These are phyloP conservation scores for Menidia menidia DNA, from an alignment of 2,797 vertebrate genomes.

Conservation along the genomic window DNA sequence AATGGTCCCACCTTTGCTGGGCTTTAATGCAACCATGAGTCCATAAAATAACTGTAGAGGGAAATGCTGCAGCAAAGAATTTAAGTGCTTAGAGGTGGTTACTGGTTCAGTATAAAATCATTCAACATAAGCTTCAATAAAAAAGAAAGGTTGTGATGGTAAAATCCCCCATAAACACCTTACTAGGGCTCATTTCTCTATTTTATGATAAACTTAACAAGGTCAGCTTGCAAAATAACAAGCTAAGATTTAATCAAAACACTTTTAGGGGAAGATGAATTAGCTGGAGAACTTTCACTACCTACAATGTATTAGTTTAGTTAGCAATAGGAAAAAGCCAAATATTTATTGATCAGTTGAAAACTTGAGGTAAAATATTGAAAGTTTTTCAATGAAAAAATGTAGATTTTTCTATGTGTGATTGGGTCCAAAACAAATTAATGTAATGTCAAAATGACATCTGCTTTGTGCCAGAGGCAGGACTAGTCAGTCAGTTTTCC, in stretches of 20 bases:
- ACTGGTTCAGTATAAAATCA: conserved; percentile 8
- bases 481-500: too few species aligned
- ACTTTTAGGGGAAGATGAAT: neutral
- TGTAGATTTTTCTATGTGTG: too few species aligned
- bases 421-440: too few species aligned
- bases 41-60: conserved; percentile 47
- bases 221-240: neutral
- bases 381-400: too few species aligned
- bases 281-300: neutral
- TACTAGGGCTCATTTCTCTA: neutral
- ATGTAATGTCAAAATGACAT: too few species aligned
- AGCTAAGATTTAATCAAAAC: neutral
- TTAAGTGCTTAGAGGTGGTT: conserved; percentile 30
- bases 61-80: conserved; percentile 21
- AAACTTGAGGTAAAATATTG: too few species aligned
- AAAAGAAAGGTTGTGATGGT: neutral
- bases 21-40: conserved; percentile 33
- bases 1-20: conserved; percentile 25
- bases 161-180: conserved; percentile 19
- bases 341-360: too few species aligned
- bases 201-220: conserved; percentile 1
- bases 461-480: too few species aligned
- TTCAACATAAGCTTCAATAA: neutral
- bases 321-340: neutral
- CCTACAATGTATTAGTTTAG: neutral